Evolutionary conservation across 2,888 invertebrate genomes (phyloP), one percentile per base, ranked within the genome.

Genomic region (Caenorhabditis angaria): DNA sequence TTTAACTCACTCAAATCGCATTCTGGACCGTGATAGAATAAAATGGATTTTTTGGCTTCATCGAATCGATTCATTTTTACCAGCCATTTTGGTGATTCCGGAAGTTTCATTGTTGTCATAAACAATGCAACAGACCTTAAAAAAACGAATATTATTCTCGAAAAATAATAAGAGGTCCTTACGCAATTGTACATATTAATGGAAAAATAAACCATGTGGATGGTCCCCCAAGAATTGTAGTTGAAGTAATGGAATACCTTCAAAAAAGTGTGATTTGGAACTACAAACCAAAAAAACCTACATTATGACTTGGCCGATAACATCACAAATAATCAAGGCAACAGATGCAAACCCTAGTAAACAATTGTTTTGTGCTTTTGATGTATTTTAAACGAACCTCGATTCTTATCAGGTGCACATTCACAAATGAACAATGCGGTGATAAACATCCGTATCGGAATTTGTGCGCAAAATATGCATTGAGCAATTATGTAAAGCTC

Each of bases 61-160:
- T 69, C 64, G 20, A 47, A 29, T 51, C 55, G 41, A 14, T 48
- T 60, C 29, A 54, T 59, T 14, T 55, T 56, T 0, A 64, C 48
- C 18, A 69, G 35, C 69, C 69, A 69, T 64, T 59, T 58, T 10
- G 69, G 69, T 14, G 69, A 69, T 18, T 69, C 69, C 4, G 63
- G 69, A 20, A 69, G 59, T 25, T 32, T 29, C 12, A 41, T 20
- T 0, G 69, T 60, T 10, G 32, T 24, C 2, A 69, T 1, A 25
- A 59, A 69, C 14, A 60, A 41, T 6, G 50, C 12, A 27, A 64
- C 18, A 1, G 55, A 59, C n/a, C 67, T 67, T n/a, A n/a, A n/a
- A n/a, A n/a, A 14, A 50, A 50, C 5, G 3, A 24, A 22, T 24
- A 22, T 50, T 50, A 8, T 48, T 10, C n/a, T 5, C 5, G 4